Evolutionary conservation across 1,140 invertebrate genomes (phyloP), one percentile per base, ranked within the genome.

Genomic region (Samia ricini): DNA sequence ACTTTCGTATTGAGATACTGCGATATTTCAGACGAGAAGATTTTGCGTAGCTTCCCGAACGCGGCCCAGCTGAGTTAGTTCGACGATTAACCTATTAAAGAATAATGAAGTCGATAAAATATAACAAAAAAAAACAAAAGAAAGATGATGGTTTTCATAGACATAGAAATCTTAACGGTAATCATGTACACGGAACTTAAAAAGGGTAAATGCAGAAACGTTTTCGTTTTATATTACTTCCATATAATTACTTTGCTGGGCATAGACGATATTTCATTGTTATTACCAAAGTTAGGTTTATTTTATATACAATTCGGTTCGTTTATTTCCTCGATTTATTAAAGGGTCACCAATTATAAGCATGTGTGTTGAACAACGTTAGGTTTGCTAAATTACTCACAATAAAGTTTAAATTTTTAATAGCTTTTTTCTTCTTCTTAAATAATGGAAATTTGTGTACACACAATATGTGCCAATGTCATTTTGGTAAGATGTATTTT

Each of bases 201-300:
- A 36, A 33, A 4, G n/a, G 33, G 52, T 57, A 57, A 65, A 71
- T 67, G 61, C 59, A 52, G 59, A 60, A 66, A 66, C 61, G 49
- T 63, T 69, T 60, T 49, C 29, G 55, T 52, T 64, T 69, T 62
- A 62, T 62, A 66, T 54, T 63, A 64, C 52, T 61, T 63, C 56
- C 63, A 64, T 55, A 61, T 63, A 68, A 71, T 71, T 71, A 68
- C 65, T 71, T 65, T 52, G 65, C 48, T 36, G 60, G 51, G 63
- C 36, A 50, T 15, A 61, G 60, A 19, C 69, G 36, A 67, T 71
- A 64, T 71, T 68, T 68, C 57, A 71, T 51, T 62, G 60, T 65
- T 71, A 71, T 72, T 66, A 62, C 61, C 61, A 66, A 72, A 66
- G 60, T 72, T 72, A 52, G 48, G 49, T 66, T 63, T 72, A 72